Percentiles rank a stretch among this genome's conserved stretches.
phyloP scores from a whole-genome alignment of 2,888 invertebrate species.

The Mechanitis messenoides region DNA sequence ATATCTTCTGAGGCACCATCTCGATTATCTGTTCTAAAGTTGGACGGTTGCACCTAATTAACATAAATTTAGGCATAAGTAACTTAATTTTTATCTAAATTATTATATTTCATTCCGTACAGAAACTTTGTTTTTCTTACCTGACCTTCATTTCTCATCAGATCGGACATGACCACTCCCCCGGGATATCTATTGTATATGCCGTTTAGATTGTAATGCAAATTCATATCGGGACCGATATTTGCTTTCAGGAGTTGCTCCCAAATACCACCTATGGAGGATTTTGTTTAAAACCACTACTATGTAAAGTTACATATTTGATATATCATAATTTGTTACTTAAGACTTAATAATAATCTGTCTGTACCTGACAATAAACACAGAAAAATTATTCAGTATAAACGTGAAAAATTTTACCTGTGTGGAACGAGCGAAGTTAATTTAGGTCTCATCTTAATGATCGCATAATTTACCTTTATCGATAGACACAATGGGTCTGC shows the following conservation, averaged over 20 bases:
- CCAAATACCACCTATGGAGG: constrained; percentile 62
- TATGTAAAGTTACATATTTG: background rate
- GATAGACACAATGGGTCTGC: constrained; percentile 54
- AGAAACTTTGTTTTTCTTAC: constrained; percentile 32
- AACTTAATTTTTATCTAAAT: no score
- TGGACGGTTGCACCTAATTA: constrained; percentile 58
- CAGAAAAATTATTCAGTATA: no score
- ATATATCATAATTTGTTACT: background rate
- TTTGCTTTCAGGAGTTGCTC: constrained; percentile 70
- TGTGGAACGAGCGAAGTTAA: no score
- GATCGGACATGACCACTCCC: constrained; percentile 51
- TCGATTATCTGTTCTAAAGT: constrained; percentile 58
- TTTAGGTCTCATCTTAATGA: background rate
- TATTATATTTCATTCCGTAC: no score
- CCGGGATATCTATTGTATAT: constrained; percentile 64
- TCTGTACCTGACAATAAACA: no score
- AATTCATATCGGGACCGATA: constrained; percentile 71
- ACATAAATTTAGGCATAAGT: background rate
- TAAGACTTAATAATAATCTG: no score
- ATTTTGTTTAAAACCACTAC: background rate
- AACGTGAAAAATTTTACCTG: no score
- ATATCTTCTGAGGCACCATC: constrained; percentile 51
- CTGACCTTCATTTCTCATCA: constrained; percentile 66
- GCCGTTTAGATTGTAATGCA: constrained; percentile 69
- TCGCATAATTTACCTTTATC: constrained; percentile 52